Evolutionary conservation across 2,113 vertebrate genomes (phyloP), one percentile per base, ranked within the genome.

Genomic region (Calyptommatus sinebrachiatus): DNA sequence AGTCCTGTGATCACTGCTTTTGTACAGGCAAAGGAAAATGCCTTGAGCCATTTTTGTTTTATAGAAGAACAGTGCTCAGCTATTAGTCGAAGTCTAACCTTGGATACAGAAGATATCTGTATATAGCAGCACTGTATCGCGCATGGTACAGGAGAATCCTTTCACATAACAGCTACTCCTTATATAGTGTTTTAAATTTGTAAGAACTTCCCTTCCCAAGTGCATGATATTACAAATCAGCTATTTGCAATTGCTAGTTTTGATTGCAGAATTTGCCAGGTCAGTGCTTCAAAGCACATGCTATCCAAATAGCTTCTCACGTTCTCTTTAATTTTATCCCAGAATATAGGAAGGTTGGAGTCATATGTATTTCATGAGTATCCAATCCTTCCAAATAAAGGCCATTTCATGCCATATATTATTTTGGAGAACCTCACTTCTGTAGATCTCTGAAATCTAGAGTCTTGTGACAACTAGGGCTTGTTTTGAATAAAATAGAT

Each of bases 81-180:
- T 90, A 84, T 93, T 92, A 89, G 80, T 89, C 73, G 88, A 88
- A 87, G 84, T 91, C 83, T 86, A 89, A 86, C 86, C 87, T 89
- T 86, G 88, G 85, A 74, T 89, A 80, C 63, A 46, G 46, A 73
- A 83, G 60, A 86, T 90, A 72, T 76, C 69, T 72, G 81, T 67
- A 28, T 1, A 14, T 20, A 60, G 48, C 62, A 84, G 63, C 86
- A 74, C 86, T 46, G 69, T 88, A 92, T 82, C 73, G 50, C 84
- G 84, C 86, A 91, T 84, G 62, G 57, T 80, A 50, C n/a, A 67
- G 0, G 41, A 65, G 24, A 31, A n/a, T 28, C 7, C 16, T 2
- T 31, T 8, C 12, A 2, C 28, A 4, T 16, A 45, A 26, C 22
- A 65, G 26, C 26, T 57, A 18, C 4, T 67, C 45, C 63, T 50